Evolutionary conservation across 2,113 vertebrate genomes (phyloP), one percentile per base, ranked within the genome.

Genomic region (Myotis yumanensis): DNA sequence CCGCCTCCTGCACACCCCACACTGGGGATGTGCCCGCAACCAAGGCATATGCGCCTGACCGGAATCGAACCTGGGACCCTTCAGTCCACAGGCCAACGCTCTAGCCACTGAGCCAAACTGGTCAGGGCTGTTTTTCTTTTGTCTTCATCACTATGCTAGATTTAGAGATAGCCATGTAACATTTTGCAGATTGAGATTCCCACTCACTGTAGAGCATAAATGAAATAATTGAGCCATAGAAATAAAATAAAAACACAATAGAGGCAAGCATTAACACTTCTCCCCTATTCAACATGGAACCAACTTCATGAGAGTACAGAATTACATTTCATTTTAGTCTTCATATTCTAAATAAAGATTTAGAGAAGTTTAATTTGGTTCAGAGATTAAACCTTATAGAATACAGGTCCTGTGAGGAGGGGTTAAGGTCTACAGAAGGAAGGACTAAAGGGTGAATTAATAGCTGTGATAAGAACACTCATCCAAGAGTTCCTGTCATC

Each of bases 181-280:
- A 25, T 76, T 89, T 84, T 87, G 5, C 15, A 95, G 51, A 89
- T 52, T 82, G 54, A 94, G n/a, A 96, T 77, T 93, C 10, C 30
- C 32, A 88, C 68, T 91, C 35, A 90, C 18, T 35, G 12, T 77
- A 59, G 32, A 77, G 15, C 51, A 90, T 93, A 91, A 94, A 93
- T 79, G 64, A 94, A 94, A 77, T 68, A 90, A 92, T 18, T 88
- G 54, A 96, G 66, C 48, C 28, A 93, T 51, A 93, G 66, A 90
- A 83, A 54, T 73, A 75, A 77, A 75, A 90, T 72, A 52, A 79
- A 90, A 89, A 80, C 72, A 87, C 22, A 93, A 30, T 89, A 64
- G 28, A 84, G 23, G 15, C 72, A 77, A 82, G 43, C 12, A 77
- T 52, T 82, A 81, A 69, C 35, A 93, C 28, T 16, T 51, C 6